Conservation (phyloP, 2,888 invertebrate species). For the Epistrophe eligans region DNA sequence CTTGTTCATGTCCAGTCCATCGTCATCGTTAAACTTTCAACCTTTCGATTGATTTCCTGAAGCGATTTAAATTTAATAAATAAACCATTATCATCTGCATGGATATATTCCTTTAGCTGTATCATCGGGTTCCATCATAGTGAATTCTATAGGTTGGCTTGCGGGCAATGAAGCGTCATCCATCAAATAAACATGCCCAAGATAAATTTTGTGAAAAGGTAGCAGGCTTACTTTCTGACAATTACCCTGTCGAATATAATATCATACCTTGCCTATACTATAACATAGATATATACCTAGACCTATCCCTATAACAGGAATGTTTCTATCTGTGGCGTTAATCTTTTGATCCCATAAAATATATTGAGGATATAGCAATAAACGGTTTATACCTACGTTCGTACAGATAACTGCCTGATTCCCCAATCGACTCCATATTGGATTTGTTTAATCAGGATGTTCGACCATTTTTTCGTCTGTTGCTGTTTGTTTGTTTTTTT, state of each 20-base stretch:
- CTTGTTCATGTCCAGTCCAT: too few relatives aligned
- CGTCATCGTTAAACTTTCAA: conserved; percentile 1
- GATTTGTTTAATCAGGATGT: conserved; percentile 67
- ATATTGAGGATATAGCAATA: conserved; percentile 73
- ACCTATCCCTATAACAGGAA: conserved; percentile 38
- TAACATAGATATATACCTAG: background rate
- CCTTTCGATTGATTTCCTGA: conserved; percentile 71
- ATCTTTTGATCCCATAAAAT: conserved; percentile 76
- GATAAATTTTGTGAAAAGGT: conserved; percentile 74
- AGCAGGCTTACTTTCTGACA: conserved; percentile 72
- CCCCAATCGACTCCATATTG: conserved; percentile 64
- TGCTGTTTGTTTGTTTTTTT: conserved; percentile 11
- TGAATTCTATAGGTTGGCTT: conserved; percentile 31
- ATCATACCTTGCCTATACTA: background rate
- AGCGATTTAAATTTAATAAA: conserved; percentile 74
- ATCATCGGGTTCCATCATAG: background rate
- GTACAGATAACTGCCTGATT: conserved; percentile 50
- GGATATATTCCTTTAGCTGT: conserved; percentile 35
- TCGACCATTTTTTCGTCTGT: conserved; percentile 35
- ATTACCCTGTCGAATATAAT: conserved; percentile 35
- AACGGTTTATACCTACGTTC: conserved; percentile 66
- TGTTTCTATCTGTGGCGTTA: conserved; percentile 72
- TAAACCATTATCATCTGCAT: conserved; percentile 44
- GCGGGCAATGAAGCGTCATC: conserved; percentile 47
- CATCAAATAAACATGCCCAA: conserved; percentile 69